A percentile compares a stretch with the other conserved stretches of the same genome.
Conservation (phyloP, 2,113 vertebrate genomes). For the Sprattus sprattus region DNA sequence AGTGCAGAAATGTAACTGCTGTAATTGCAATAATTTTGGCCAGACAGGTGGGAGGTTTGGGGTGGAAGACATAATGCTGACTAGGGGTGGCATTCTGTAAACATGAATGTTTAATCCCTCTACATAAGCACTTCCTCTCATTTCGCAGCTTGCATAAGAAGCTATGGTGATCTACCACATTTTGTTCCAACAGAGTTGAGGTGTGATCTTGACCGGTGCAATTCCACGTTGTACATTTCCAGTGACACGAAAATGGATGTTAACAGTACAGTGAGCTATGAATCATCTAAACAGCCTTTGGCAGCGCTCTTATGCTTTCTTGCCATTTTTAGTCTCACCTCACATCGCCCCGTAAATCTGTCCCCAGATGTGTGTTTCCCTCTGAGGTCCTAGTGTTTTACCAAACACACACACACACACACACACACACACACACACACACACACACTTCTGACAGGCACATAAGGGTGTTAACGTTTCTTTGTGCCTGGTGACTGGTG, state of each 20-base stretch:
- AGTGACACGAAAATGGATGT: constrained; percentile 20
- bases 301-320: not conserved
- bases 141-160: not conserved
- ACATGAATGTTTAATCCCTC: constrained; percentile 28
- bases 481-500: not conserved
- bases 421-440: constrained; percentile 25
- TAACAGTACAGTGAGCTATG: constrained; percentile 25
- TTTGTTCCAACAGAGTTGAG: constrained; percentile 5
- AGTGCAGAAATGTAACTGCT: too few species aligned
- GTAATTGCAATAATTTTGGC: too few species aligned
- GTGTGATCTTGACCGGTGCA: constrained; percentile 31
- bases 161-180: not conserved
- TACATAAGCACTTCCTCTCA: not conserved
- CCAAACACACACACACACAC: constrained; percentile 20
- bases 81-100: constrained; percentile 7
- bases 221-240: constrained; percentile 11
- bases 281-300: not conserved
- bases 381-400: not conserved
- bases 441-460: constrained; percentile 14
- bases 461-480: not conserved
- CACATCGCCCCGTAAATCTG: not conserved
- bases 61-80: not conserved
- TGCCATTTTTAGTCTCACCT: not conserved
- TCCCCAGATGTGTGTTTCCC: not conserved
- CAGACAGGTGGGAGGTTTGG: too few species aligned